Conservation (phyloP, 2,797 vertebrate genomes). For the Crenuchus spilurus region DNA sequence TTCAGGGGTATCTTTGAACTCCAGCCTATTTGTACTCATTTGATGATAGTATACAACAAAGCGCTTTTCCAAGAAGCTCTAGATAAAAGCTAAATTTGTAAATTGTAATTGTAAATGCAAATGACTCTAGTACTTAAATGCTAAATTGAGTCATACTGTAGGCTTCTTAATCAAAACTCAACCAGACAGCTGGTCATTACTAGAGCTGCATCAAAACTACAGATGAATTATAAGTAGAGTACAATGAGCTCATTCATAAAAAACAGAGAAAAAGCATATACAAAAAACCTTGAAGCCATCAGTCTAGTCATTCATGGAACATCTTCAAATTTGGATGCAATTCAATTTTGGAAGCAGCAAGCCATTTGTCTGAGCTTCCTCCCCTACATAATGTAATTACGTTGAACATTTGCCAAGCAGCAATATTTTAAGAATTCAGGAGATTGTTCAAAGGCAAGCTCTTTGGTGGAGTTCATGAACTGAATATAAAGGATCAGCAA, state of each 20-base stretch:
- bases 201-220: constrained; percentile 16
- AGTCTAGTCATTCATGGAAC: constrained; percentile 56
- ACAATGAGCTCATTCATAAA: constrained; percentile 54
- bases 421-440: constrained; percentile 53
- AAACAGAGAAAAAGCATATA: constrained; percentile 39
- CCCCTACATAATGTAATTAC: constrained; percentile 69
- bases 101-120: too few species aligned
- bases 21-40: too few species aligned
- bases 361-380: constrained; percentile 65
- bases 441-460: constrained; percentile 40
- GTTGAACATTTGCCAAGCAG: constrained; percentile 63
- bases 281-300: constrained; percentile 26
- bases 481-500: constrained; percentile 47
- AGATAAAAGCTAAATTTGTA: too few species aligned
- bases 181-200: constrained; percentile 25
- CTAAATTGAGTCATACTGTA: too few species aligned
- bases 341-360: constrained; percentile 57
- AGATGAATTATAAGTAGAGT: background rate
- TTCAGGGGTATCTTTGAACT: too few species aligned
- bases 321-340: constrained; percentile 49
- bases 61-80: too few species aligned
- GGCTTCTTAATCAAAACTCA: background rate
- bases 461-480: constrained; percentile 37
- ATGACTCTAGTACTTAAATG: too few species aligned
- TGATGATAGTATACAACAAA: too few species aligned